phyloP scores from a whole-genome alignment of 2,888 invertebrate species.

The Troides oblongomaculatus region DNA sequence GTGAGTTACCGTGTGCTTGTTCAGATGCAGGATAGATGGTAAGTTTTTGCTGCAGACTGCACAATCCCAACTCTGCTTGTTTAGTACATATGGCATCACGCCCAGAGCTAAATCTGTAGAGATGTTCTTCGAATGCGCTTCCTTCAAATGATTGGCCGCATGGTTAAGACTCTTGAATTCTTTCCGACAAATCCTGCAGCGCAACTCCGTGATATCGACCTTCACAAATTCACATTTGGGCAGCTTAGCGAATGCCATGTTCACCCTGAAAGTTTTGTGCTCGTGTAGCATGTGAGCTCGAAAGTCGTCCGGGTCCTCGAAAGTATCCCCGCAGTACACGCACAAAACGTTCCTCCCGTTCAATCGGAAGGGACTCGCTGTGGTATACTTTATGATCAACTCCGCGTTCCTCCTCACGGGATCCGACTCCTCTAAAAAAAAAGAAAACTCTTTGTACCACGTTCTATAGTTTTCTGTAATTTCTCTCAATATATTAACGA shows the following conservation, averaged over 20 bases:
- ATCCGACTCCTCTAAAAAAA: slow-evolving; percentile 31
- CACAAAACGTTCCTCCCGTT: slow-evolving; percentile 40
- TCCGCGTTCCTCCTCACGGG: slow-evolving; percentile 41
- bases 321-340: slow-evolving; percentile 47
- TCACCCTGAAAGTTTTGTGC: slow-evolving; percentile 36
- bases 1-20: slow-evolving; percentile 44
- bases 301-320: slow-evolving; percentile 42
- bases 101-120: slow-evolving; percentile 39
- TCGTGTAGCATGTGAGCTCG: slow-evolving; percentile 43
- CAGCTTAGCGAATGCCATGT: slow-evolving; percentile 39
- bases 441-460: slow-evolving; percentile 25
- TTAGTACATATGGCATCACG: slow-evolving; percentile 43
- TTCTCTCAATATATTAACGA: no score
- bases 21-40: slow-evolving; percentile 40
- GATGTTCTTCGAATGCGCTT: slow-evolving; percentile 37
- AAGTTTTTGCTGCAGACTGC: slow-evolving; percentile 42
- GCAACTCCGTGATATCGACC: slow-evolving; percentile 42
- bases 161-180: slow-evolving; percentile 31
- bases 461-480: no score
- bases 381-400: slow-evolving; percentile 40
- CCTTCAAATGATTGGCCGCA: slow-evolving; percentile 39
- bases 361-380: slow-evolving; percentile 46
- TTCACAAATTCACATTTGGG: slow-evolving; percentile 30
- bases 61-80: slow-evolving; percentile 40
- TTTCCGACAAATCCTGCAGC: slow-evolving; percentile 41